Evolutionary conservation across 35 echinoderm and acorn worm genomes (phyloP).

Genomic region (Holothuria glaberrima): DNA sequence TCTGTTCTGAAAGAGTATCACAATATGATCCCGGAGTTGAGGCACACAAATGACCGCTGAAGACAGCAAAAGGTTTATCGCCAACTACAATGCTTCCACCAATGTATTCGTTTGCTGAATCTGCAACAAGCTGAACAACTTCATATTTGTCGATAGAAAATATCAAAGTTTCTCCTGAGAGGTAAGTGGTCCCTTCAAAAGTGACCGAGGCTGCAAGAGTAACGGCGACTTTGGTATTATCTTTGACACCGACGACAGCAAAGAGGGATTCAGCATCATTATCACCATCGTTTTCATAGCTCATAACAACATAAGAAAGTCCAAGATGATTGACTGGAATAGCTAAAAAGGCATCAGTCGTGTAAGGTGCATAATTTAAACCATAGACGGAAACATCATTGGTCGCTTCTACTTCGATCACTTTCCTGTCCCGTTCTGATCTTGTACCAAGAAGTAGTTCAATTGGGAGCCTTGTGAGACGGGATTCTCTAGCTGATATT

Average conservation of each 20-base stretch:
- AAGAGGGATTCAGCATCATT: neutral
- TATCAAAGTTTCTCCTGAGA: slow-evolving; percentile 26
- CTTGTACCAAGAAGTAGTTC: slow-evolving; percentile 28
- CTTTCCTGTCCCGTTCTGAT: slow-evolving; percentile 60
- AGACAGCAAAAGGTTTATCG: slow-evolving; percentile 60
- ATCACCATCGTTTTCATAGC: neutral
- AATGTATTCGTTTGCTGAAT: neutral
- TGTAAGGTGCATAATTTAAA: slow-evolving; percentile 21
- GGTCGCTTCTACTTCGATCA: slow-evolving; percentile 53
- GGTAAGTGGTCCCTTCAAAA: slow-evolving; percentile 51
- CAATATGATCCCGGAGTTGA: slow-evolving; percentile 25
- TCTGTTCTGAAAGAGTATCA: slow-evolving; percentile 51
- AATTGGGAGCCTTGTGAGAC: neutral
- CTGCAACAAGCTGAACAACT: slow-evolving; percentile 60
- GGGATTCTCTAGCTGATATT: slow-evolving; percentile 45
- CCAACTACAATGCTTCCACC: slow-evolving; percentile 58
- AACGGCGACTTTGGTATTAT: slow-evolving; percentile 58
- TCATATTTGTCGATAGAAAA: slow-evolving; percentile 44
- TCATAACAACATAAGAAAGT: slow-evolving; percentile 49
- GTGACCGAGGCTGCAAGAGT: neutral
- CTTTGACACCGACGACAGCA: slow-evolving; percentile 55
- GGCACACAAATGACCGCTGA: slow-evolving; percentile 53
- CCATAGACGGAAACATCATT: slow-evolving; percentile 73
- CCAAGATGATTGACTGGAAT: slow-evolving; percentile 67
- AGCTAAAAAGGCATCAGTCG: slow-evolving; percentile 73